These are phyloP conservation scores for Hyposoter didymator DNA, from an alignment of 2,888 invertebrate species.

Conservation along the genomic window DNA sequence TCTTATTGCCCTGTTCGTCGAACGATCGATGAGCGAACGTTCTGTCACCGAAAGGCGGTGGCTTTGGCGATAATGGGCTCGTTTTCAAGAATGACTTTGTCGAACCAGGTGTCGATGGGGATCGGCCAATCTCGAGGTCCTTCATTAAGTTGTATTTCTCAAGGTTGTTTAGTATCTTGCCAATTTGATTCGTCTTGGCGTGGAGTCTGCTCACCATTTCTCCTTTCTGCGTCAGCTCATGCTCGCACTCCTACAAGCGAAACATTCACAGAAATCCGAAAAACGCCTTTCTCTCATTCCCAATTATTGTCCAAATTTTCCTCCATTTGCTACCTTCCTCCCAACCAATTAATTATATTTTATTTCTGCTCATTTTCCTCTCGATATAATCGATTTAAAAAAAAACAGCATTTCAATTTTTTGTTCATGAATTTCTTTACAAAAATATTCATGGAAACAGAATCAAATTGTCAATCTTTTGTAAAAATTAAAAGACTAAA, in stretches of 20 bases:
- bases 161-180: constrained; percentile 95
- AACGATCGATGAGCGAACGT: constrained; percentile 62
- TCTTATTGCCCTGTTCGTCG: constrained; percentile 64
- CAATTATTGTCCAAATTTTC: background rate
- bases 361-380: background rate
- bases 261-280: constrained; percentile 74
- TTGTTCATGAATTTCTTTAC: background rate
- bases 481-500: background rate
- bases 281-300: constrained; percentile 3
- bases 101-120: constrained; percentile 83
- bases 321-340: background rate
- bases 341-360: background rate
- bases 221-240: constrained; percentile 97
- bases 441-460: background rate
- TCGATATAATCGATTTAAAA: background rate
- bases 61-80: constrained; percentile 78
- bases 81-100: constrained; percentile 77
- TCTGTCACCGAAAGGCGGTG: constrained; percentile 63
- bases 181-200: constrained; percentile 97
- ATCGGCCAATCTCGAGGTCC: constrained; percentile 84
- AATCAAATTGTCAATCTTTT: background rate
- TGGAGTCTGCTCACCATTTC: constrained; percentile 98
- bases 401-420: background rate
- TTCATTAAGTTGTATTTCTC: constrained; percentile 93
- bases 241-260: constrained; percentile 94